phyloP scores from a whole-genome alignment of 2,888 invertebrate species.

The Mesochorus sp. region DNA sequence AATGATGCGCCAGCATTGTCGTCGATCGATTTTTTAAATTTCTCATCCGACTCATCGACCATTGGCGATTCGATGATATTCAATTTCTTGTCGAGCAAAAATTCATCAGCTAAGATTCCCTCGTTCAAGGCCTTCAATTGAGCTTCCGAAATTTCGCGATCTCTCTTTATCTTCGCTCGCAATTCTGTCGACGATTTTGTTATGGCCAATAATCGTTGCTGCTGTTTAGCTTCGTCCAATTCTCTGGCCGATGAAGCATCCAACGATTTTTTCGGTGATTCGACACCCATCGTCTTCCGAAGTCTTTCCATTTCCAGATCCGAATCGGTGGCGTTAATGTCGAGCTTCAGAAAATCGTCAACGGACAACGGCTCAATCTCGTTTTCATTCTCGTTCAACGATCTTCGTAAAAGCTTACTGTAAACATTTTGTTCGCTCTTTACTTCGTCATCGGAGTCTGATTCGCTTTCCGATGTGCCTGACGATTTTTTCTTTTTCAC shows the following conservation, averaged over 20 bases:
- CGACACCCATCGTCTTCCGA: neutral
- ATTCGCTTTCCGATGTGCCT: constrained; percentile 53
- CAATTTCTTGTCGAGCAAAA: constrained; percentile 13
- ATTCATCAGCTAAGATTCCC: neutral
- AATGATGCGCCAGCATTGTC: constrained; percentile 14
- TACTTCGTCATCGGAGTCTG: constrained; percentile 57
- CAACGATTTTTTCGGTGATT: constrained; percentile 1
- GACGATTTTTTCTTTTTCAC: constrained; percentile 26
- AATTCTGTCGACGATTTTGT: constrained; percentile 66
- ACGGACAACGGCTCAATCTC: neutral
- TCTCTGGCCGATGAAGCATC: neutral
- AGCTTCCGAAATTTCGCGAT: constrained; percentile 63
- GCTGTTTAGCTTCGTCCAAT: constrained; percentile 51
- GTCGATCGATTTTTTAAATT: constrained; percentile 10
- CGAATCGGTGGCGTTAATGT: constrained; percentile 37
- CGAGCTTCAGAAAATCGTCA: constrained; percentile 49
- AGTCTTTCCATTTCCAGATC: constrained; percentile 42
- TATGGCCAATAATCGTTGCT: constrained; percentile 55
- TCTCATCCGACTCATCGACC: constrained; percentile 21
- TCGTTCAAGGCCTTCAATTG: constrained; percentile 60
- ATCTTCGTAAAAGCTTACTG: neutral
- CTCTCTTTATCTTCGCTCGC: constrained; percentile 63
- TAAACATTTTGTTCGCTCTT: constrained; percentile 28
- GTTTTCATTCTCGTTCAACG: constrained; percentile 11
- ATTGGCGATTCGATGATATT: constrained; percentile 1